Conservation (phyloP, 2,113 vertebrate species). For the Psittacula cyanocephala region DNA sequence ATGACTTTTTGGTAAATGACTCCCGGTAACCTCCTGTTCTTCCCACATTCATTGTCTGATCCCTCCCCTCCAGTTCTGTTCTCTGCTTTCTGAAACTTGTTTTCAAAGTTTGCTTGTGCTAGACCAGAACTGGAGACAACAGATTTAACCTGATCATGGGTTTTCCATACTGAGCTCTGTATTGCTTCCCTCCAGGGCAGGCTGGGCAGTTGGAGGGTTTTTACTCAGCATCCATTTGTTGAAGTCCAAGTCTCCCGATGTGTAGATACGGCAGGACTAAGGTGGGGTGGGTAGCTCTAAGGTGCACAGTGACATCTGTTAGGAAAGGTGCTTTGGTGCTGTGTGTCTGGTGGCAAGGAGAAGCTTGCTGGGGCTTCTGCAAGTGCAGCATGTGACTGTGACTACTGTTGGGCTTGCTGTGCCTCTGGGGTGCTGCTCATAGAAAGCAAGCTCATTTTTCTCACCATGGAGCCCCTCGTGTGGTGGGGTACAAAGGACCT, state of each 20-base stretch:
- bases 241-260: too few relatives aligned
- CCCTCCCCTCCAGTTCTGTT: background rate
- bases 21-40: background rate
- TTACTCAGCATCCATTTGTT: background rate
- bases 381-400: background rate
- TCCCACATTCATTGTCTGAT: background rate
- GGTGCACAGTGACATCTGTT: rapidly evolving
- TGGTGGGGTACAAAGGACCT: background rate
- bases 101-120: background rate
- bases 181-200: background rate
- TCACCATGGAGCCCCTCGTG: rapidly evolving
- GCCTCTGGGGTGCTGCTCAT: background rate
- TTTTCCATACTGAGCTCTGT: background rate
- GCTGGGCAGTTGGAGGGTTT: rapidly evolving
- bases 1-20: background rate
- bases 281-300: background rate
- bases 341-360: background rate
- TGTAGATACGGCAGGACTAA: background rate
- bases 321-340: background rate
- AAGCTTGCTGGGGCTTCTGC: background rate
- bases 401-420: background rate
- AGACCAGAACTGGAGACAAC: background rate
- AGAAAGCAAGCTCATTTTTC: background rate
- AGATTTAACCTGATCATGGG: background rate
- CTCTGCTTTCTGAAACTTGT: background rate